A percentile compares a stretch with the other conserved stretches of the same genome.
Conservation (phyloP, 2,797 vertebrate genomes). For the Hemitrygon akajei region DNA sequence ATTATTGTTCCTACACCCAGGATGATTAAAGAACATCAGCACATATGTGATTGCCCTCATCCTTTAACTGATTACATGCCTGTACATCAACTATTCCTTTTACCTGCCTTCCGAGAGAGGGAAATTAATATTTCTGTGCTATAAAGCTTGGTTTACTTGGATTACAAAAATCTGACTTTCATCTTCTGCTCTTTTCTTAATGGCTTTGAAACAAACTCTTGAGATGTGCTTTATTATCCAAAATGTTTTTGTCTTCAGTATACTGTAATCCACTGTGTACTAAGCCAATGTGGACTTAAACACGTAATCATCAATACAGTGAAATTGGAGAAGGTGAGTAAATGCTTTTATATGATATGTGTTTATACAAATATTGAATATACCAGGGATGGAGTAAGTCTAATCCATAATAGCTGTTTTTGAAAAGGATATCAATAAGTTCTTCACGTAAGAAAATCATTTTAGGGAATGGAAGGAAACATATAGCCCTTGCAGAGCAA, state of each 20-base stretch:
- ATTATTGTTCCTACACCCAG: neutral
- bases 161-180: neutral
- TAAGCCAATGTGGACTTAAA: neutral
- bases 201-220: neutral
- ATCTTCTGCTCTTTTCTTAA: neutral
- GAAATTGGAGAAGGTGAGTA: neutral
- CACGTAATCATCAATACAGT: neutral
- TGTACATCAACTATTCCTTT: neutral
- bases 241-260: neutral
- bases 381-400: neutral
- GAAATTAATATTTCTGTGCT: neutral
- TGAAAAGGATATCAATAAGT: slow-evolving; percentile 1
- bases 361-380: neutral
- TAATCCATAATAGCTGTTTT: neutral
- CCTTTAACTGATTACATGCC: slow-evolving; percentile 1
- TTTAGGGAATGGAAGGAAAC: neutral
- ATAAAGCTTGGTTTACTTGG: neutral
- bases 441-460: neutral
- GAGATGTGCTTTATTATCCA: neutral
- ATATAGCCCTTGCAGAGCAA: neutral
- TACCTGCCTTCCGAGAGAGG: neutral
- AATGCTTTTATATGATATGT: neutral
- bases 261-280: neutral
- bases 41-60: neutral
- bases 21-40: neutral